These are phyloP conservation scores for Sinelater perroti DNA, from an alignment of 2,888 invertebrate genomes.

Conservation along the genomic window DNA sequence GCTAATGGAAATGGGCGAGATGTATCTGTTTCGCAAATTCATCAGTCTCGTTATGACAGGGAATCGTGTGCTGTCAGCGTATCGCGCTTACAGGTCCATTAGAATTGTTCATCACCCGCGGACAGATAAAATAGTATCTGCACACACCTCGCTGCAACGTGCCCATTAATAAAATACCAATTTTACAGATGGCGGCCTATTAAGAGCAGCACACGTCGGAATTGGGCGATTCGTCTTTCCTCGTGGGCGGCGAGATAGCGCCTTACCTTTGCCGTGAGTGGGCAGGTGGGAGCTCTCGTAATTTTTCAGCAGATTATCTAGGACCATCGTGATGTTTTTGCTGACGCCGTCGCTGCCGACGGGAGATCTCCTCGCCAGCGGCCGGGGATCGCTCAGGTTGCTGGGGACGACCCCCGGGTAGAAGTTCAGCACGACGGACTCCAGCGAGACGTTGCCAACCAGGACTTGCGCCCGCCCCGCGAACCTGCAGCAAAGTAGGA, in stretches of 20 bases:
- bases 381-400: conserved; percentile 14
- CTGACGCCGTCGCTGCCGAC: conserved; percentile 75
- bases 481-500: conserved; percentile 19
- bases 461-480: conserved; percentile 20
- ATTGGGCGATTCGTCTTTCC: conserved; percentile 13
- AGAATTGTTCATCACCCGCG: neutral
- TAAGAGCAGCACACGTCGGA: conserved; percentile 1
- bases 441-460: conserved; percentile 44
- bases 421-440: conserved; percentile 48
- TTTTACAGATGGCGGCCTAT: conserved; percentile 13
- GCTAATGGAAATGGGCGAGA: too few relatives aligned
- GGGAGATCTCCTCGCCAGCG: conserved; percentile 58
- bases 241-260: too few relatives aligned
- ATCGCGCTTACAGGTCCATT: neutral
- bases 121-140: conserved; percentile 14
- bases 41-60: neutral
- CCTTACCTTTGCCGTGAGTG: conserved; percentile 87
- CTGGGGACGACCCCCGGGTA: conserved; percentile 26
- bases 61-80: neutral
- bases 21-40: neutral
- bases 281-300: conserved; percentile 91
- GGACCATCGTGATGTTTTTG: conserved; percentile 83
- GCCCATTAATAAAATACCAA: conserved; percentile 24
- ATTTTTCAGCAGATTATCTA: conserved; percentile 87
- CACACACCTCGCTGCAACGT: conserved; percentile 4